phyloP scores from a whole-genome alignment of 23 tunicate species.

The Botrylloides violaceus region DNA sequence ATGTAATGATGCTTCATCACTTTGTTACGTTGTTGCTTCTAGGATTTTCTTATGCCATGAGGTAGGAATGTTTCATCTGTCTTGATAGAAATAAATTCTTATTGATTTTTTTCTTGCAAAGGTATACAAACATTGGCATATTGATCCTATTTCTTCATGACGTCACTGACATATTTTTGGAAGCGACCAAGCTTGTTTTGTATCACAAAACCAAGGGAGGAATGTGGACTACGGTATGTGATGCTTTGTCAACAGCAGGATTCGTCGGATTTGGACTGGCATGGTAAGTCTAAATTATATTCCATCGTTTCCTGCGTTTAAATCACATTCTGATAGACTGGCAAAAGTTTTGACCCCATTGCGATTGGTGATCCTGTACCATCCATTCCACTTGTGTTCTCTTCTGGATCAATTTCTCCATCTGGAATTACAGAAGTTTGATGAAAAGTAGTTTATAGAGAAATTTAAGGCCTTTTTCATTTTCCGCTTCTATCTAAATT shows the following conservation, averaged over 20 bases:
- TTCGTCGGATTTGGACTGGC: conserved; percentile 73
- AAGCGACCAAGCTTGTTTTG: conserved; percentile 59
- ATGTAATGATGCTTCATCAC: conserved; percentile 72
- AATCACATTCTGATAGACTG: too few species aligned
- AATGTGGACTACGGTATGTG: conserved; percentile 63
- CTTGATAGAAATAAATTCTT: not conserved
- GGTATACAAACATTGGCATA: conserved; percentile 78
- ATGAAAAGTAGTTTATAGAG: too few species aligned
- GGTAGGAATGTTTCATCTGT: conserved; percentile 19
- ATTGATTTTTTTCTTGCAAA: too few species aligned
- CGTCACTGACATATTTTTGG: conserved; percentile 80
- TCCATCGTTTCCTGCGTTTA: not conserved
- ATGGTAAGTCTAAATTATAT: conserved; percentile 35
- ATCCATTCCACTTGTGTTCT: too few species aligned
- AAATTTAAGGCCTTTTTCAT: too few species aligned
- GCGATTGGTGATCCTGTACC: too few species aligned
- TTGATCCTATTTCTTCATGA: conserved; percentile 78
- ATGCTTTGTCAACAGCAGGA: conserved; percentile 59
- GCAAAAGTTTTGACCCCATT: too few species aligned
- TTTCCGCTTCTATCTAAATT: too few species aligned
- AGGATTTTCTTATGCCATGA: conserved; percentile 57
- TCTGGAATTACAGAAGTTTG: too few species aligned
- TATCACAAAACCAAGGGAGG: conserved; percentile 91
- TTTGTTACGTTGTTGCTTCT: conserved; percentile 61
- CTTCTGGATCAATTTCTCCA: too few species aligned